Base-by-base conservation (phyloP, 2,797 vertebrate species). In the Xenopus petersii region DNA sequence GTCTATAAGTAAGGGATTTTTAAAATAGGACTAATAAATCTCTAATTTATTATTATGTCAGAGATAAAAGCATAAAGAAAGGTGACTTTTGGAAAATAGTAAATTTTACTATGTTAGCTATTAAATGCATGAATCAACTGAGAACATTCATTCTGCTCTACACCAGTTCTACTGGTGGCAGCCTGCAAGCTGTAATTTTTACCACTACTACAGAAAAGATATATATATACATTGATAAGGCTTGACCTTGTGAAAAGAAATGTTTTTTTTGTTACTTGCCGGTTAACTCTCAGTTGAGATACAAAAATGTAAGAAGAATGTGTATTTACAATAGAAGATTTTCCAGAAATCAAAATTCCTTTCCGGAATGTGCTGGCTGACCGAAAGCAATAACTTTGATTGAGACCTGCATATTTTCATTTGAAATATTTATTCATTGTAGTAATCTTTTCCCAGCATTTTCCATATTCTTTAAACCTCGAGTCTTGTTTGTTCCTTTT, bases 361-460 rank as follows among this genome's bases (percentile, higher is more conserved):
- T 48, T 73, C 36, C 64, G 70, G 75, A 78, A 78, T 69, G 75
- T 55, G 21, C 59, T 54, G 15, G 48, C 42, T 68, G 16, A 36
- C 65, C 73, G 51, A 55, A 73, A 64, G 70, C 48, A 78, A 77
- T 72, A 73, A 58, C 59, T 24, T 9, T 59, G 60, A 58, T 2
- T 64, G 11, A 51, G 11, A 51, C 70, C 54, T 73, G 65, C 60
- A 69, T 78, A 69, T 26, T 77, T 71, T 13, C 71, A 11, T 62
- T 64, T 69, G 71, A 73, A 69, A 73, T 78, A 69, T 78, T 78
- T 73, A 73, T 73, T 77, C 58, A 67, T 73, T 77, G 72, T 46
- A 54, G 72, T 58, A 65, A 58, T 48, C 30, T 73, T 77, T 77
- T 70, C 58, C 36, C 58, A 73, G 49, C 71, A 78, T 78, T 78